Conservation (phyloP, 2,888 invertebrate species). For the Drosophila diplacantha region DNA sequence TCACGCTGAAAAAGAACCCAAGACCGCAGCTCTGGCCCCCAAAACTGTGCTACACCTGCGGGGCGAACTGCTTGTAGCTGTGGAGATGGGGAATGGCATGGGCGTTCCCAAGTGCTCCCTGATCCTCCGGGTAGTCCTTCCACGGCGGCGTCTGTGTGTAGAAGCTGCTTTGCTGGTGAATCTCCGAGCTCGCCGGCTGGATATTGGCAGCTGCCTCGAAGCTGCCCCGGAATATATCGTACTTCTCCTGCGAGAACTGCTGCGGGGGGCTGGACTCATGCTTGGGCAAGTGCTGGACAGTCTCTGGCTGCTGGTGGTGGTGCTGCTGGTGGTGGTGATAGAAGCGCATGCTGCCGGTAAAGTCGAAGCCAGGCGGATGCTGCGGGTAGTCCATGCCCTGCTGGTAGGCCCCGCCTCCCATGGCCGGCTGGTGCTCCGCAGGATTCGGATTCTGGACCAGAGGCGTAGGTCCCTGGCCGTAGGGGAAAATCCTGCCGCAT, state of each 20-base stretch:
- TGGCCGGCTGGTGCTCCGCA: slow-evolving; percentile 27
- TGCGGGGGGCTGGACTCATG: slow-evolving; percentile 35
- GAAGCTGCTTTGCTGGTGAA: slow-evolving; percentile 77
- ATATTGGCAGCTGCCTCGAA: slow-evolving; percentile 79
- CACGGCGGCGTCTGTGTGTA: slow-evolving; percentile 78
- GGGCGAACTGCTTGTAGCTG: slow-evolving; percentile 59
- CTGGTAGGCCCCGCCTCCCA: slow-evolving; percentile 46
- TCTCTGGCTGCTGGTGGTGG: slow-evolving; percentile 36
- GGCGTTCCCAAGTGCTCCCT: slow-evolving; percentile 16
- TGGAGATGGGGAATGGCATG: slow-evolving; percentile 41
- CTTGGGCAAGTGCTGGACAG: slow-evolving; percentile 53
- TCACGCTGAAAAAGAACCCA: slow-evolving; percentile 49
- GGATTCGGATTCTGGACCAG: slow-evolving; percentile 21
- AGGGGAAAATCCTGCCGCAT: slow-evolving; percentile 62
- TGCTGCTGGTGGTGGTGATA: slow-evolving; percentile 58
- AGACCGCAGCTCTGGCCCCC: slow-evolving; percentile 49
- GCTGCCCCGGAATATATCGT: slow-evolving; percentile 81
- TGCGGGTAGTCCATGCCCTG: slow-evolving; percentile 53
- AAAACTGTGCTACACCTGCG: slow-evolving; percentile 68
- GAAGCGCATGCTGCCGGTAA: slow-evolving; percentile 72
- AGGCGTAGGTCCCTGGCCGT: slow-evolving; percentile 32
- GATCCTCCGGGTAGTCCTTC: slow-evolving; percentile 77
- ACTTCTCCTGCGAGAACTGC: slow-evolving; percentile 78
- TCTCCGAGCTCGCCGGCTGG: slow-evolving; percentile 29
- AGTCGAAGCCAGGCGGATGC: slow-evolving; percentile 63